Evolutionary conservation across 2,888 invertebrate species (phyloP).

Genomic region (Drosophila ustulata): DNA sequence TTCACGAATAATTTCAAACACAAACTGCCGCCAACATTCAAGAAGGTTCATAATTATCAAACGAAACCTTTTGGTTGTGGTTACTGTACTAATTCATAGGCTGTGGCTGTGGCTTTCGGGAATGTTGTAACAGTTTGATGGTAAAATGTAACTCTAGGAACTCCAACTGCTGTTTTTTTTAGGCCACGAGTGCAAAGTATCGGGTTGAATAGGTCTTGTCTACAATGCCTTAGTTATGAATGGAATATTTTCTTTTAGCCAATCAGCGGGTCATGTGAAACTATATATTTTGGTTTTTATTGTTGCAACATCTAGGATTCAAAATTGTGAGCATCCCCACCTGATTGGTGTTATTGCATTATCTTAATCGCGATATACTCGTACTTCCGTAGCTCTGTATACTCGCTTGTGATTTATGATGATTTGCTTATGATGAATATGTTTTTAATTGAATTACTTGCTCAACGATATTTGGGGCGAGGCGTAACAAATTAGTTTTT

Average conservation of each 20-base stretch:
- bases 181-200: conserved; percentile 72
- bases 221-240: conserved; percentile 31
- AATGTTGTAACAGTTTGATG: conserved; percentile 65
- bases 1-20: conserved; percentile 78
- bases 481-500: conserved; percentile 42
- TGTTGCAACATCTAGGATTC: not conserved
- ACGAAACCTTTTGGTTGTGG: conserved; percentile 38
- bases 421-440: conserved; percentile 42
- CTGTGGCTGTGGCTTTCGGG: conserved; percentile 62
- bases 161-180: conserved; percentile 36
- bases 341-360: conserved; percentile 32
- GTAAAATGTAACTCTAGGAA: conserved; percentile 48
- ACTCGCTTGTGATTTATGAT: conserved; percentile 37
- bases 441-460: conserved; percentile 53
- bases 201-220: conserved; percentile 71
- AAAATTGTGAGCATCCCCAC: conserved; percentile 8
- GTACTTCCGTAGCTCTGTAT: conserved; percentile 11
- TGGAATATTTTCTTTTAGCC: conserved; percentile 11
- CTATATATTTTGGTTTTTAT: conserved; percentile 9
- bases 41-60: conserved; percentile 78
- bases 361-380: conserved; percentile 9
- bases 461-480: conserved; percentile 44
- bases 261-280: conserved; percentile 33
- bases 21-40: conserved; percentile 75
- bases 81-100: conserved; percentile 8